Evolutionary conservation across 2,797 vertebrate species (phyloP), one percentile per base, ranked within the genome.

Genomic region (Onychomys leucogaster): DNA sequence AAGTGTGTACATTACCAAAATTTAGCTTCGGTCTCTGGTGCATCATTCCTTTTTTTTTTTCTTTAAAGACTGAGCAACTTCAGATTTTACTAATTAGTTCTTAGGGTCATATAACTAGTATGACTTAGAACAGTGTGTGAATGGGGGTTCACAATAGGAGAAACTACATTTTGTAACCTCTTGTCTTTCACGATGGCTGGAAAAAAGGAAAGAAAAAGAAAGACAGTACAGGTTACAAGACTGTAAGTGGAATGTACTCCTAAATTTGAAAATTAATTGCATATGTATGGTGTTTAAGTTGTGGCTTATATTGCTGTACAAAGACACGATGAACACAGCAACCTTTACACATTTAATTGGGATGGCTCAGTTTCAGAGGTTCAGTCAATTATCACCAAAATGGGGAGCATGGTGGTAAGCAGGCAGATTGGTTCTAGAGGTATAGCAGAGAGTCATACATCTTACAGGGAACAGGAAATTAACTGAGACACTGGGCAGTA

Each of bases 1-100:
- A 96, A 91, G 37, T 89, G 55, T 81, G 43, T 55, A 27, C 49
- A 93, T 94, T 69, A 41, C 27, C 32, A 86, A 43, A 19, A 43
- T 96, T 91, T 34, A 75, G 46, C 78, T 89, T 93, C 34, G 2
- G 27, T 92, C 4, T 91, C 19, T 55, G 37, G 65, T 29, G 91
- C 89, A 43, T 43, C 27, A 90, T 91, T 25, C 94, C 65, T 83
- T 49, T 67, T 69, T 95, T 90, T 65, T 69, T 95, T 83, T 90
- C 29, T 71, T 94, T 43, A 89, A 97, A 84, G 12, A 75, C 29
- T 81, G 91, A 29, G 46, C 1, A 41, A 37, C 14, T 52, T 71
- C 34, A 2, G 6, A 46, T 87, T 94, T 96, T 80, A 87, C 55
- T 1, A 75, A 11, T 90, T n/a, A 82, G 34, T 87, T 94, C n/a